phyloP scores from a whole-genome alignment of 2,888 invertebrate species.

The Globia sparganii region DNA sequence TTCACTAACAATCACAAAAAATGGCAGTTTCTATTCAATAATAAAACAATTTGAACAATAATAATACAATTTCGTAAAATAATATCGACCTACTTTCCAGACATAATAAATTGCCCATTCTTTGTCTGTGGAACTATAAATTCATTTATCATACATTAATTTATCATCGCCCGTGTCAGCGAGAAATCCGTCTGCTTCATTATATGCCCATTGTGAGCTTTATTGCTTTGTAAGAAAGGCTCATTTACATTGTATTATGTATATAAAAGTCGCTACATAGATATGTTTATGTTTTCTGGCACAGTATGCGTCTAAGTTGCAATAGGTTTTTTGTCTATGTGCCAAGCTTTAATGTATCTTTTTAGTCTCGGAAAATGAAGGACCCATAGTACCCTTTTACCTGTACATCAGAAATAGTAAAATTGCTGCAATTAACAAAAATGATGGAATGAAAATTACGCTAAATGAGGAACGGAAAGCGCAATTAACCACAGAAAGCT shows the following conservation, averaged over 20 bases:
- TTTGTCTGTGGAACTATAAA: conserved; percentile 60
- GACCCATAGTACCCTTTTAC: background rate
- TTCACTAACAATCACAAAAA: background rate
- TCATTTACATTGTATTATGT: conserved; percentile 40
- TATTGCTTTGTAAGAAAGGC: conserved; percentile 37
- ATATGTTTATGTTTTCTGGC: conserved; percentile 20
- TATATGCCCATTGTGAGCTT: conserved; percentile 38
- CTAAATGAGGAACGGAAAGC: conserved; percentile 13
- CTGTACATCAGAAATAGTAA: background rate
- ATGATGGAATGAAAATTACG: conserved; percentile 15
- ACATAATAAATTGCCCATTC: conserved; percentile 63
- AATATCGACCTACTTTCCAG: conserved; percentile 59
- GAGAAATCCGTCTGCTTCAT: conserved; percentile 58
- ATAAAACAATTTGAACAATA: conserved; percentile 43
- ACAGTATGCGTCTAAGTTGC: conserved; percentile 20
- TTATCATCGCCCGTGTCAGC: conserved; percentile 66
- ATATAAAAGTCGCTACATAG: background rate
- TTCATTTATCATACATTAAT: conserved; percentile 67
- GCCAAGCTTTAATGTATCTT: conserved; percentile 7
- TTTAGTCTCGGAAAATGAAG: background rate
- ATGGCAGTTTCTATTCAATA: conserved; percentile 20
- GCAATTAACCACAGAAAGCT: conserved; percentile 15
- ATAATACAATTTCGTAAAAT: conserved; percentile 53
- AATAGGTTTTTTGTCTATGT: conserved; percentile 4
- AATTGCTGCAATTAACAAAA: conserved; percentile 3